These are phyloP conservation scores for Pyxicephalus adspersus DNA, from an alignment of 2,113 vertebrate genomes.

Conservation along the genomic window DNA sequence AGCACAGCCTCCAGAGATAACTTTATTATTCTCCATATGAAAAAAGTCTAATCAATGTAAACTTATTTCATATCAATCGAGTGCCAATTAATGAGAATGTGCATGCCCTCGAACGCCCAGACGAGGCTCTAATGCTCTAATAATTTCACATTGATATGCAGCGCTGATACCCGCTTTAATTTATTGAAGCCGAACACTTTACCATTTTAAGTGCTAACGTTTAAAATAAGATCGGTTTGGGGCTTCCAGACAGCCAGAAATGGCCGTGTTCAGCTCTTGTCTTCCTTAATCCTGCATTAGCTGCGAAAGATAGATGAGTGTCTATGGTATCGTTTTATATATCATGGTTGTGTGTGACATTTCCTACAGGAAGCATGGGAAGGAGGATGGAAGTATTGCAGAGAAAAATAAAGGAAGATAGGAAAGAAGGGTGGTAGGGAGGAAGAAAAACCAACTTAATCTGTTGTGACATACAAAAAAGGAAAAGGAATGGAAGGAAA, in stretches of 20 bases:
- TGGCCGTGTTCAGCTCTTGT: not conserved
- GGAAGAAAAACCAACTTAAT: too few relatives aligned
- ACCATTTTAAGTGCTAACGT: constrained; percentile 44
- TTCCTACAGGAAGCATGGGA: not conserved
- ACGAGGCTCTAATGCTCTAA: constrained; percentile 65
- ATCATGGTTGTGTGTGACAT: not conserved
- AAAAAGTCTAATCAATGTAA: constrained; percentile 40
- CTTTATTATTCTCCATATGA: not conserved
- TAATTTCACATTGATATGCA: constrained; percentile 79
- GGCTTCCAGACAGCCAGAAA: constrained; percentile 22
- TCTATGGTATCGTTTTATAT: constrained; percentile 2
- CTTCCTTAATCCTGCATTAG: constrained; percentile 21
- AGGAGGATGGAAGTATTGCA: too few relatives aligned
- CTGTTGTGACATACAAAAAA: too few relatives aligned
- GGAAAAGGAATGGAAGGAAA: too few relatives aligned
- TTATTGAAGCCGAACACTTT: constrained; percentile 69
- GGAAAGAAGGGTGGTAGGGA: too few relatives aligned
- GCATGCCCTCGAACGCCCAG: constrained; percentile 11
- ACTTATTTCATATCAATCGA: constrained; percentile 35
- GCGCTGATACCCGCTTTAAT: constrained; percentile 73
- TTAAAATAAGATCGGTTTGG: constrained; percentile 35
- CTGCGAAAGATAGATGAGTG: constrained; percentile 5
- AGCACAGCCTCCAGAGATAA: not conserved
- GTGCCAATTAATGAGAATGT: constrained; percentile 35
- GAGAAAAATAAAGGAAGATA: too few relatives aligned